Base-by-base conservation (phyloP, 2,797 vertebrate genomes). In the Chromobotia macracanthus region DNA sequence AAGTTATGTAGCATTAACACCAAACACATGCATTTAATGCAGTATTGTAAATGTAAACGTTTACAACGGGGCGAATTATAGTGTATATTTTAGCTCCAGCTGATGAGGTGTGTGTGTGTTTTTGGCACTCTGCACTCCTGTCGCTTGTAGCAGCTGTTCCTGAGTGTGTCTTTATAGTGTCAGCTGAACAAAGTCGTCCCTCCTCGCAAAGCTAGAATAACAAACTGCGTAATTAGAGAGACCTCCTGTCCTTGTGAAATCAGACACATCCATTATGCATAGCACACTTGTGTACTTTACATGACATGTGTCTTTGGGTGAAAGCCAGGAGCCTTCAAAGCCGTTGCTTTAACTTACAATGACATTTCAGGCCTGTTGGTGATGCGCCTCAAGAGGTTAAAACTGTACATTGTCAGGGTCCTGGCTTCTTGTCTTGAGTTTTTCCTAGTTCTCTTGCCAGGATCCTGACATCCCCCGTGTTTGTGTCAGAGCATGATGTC, bases 181-280 rank as follows among this genome's bases (percentile, higher is more conserved):
- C 55, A 61, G 44, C 15, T 1, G 25, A 48, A 67, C 51, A 76
- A 25, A 64, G n/a, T 48, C 13, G 21, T 21, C 3, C 51, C 74
- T 66, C 64, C 74, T 76, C 2, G 19, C 35, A 44, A 66, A 76
- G n/a, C 18, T 50, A 56, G 18, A 63, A 63, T 31, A 77, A 69
- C 69, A 80, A 83, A 83, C 74, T 73, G 48, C 79, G 69, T 77
- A 73, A 77, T 83, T 70, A 69, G 55, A 69, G 55, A 80, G 69
- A 63, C 75, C 64, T 56, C 48, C 50, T 65, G 75, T 77, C 55
- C 66, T 77, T 77, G 44, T 63, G n/a, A 60, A 77, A 70, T 77
- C 66, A 77, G 25, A 38, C 55, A 48, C 75, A 70, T 70, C 66
- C 55, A 70, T 77, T 70, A 70, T 77, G 41, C 18, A 70, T 5